These are phyloP conservation scores for Cephus spinipes DNA, from an alignment of 2,888 invertebrate species.

Conservation along the genomic window DNA sequence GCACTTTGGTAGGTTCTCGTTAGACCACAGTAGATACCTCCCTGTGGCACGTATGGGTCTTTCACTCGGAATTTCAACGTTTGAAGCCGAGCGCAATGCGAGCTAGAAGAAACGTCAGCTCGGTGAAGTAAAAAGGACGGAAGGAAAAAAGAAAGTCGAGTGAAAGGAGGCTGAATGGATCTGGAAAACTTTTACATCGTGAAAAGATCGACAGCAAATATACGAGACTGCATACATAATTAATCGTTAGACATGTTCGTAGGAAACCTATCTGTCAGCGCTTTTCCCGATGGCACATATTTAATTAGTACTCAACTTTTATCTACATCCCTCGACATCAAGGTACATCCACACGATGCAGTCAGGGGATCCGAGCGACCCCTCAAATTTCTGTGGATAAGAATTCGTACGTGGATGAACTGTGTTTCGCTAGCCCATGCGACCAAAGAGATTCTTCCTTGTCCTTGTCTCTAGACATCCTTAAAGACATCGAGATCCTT, in stretches of 20 bases:
- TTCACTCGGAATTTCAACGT: no score
- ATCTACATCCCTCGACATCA: not conserved
- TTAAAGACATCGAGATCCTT: not conserved
- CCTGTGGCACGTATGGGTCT: no score
- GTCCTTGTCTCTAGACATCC: not conserved
- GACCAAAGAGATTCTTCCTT: not conserved
- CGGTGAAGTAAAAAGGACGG: no score
- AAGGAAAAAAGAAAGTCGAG: no score
- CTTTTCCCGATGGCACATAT: constrained; percentile 5
- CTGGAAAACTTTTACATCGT: not conserved
- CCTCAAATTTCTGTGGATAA: not conserved
- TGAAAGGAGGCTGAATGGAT: no score
- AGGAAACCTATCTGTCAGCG: not conserved
- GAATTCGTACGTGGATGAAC: not conserved
- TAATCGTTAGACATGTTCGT: constrained; percentile 1
- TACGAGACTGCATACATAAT: constrained; percentile 31
- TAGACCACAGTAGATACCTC: no score
- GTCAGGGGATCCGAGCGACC: not conserved
- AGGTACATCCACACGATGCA: not conserved
- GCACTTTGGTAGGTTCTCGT: no score
- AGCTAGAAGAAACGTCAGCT: no score
- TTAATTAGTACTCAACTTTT: constrained; percentile 3
- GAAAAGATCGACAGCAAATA: constrained; percentile 14
- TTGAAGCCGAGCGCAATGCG: no score
- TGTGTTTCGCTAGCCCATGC: not conserved